Percentiles rank a stretch among this genome's conserved stretches.
These are phyloP conservation scores for Riptortus pedestris DNA, from an alignment of 1,140 invertebrate genomes.

Conservation along the genomic window DNA sequence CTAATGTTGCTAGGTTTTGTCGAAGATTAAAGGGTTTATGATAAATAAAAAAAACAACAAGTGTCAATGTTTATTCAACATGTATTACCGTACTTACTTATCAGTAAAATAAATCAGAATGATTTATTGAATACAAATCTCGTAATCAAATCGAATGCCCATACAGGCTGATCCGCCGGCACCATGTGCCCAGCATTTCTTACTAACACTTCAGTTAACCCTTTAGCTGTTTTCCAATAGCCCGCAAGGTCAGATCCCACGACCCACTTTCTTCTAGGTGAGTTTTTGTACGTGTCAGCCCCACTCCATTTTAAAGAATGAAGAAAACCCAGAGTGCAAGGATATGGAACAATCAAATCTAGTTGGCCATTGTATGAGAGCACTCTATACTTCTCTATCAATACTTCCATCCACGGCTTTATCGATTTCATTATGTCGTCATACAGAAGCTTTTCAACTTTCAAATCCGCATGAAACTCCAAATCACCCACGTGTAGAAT, in stretches of 20 bases:
- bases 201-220: constrained; percentile 52
- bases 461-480: constrained; percentile 35
- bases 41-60: too few relatives aligned
- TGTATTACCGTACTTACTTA: too few relatives aligned
- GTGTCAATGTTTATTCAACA: too few relatives aligned
- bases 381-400: constrained; percentile 56
- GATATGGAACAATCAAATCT: constrained; percentile 75
- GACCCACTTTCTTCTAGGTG: constrained; percentile 39
- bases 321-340: constrained; percentile 62
- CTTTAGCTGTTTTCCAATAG: constrained; percentile 45
- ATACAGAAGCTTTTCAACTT: constrained; percentile 57
- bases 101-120: neutral
- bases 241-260: constrained; percentile 43
- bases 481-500: constrained; percentile 74
- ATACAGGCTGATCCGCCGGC: constrained; percentile 49
- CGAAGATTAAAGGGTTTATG: too few relatives aligned
- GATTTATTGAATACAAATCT: constrained; percentile 43
- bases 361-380: constrained; percentile 73
- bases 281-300: constrained; percentile 36
- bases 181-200: constrained; percentile 56
- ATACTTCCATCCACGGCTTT: constrained; percentile 57
- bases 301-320: constrained; percentile 40
- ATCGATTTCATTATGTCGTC: constrained; percentile 75
- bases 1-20: too few relatives aligned
- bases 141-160: constrained; percentile 63